Base-by-base conservation (phyloP, 2,113 vertebrate species). In the Nothoprocta perdicaria region DNA sequence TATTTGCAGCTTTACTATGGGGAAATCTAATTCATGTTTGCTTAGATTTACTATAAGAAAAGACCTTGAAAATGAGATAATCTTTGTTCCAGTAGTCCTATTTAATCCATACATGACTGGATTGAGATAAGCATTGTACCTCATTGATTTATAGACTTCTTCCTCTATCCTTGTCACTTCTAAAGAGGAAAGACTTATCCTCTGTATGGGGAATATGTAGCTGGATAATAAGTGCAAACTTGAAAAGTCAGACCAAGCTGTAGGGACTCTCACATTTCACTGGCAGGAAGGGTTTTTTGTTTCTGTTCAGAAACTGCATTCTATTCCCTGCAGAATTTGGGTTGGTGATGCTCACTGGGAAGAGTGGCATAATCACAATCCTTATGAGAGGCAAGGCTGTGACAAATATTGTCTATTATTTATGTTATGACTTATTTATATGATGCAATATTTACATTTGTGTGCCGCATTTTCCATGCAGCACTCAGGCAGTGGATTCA, bases 1-100 rank as follows among this genome's bases (percentile, higher is more conserved):
- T 76, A 27, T 58, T 85, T 95, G 40, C 45, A 88, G 45, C 40
- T 62, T 91, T 45, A 82, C 57, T 41, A 53, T 24, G 35, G 84
- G 82, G 65, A 95, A 94, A 95, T 95, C 60, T 90, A 83, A 76
- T 68, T 89, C 40, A 76, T 53, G 24, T 93, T 96, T 96, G 27
- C 78, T 91, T 90, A 95, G 63, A 90, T 93, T 93, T 91, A 77
- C 33, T 89, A 2, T 78, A 76, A 91, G 26, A 62, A 91, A 95
- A 83, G 33, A 63, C 76, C 82, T 94, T 91, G 58, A 91, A 89
- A 95, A 92, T 94, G 69, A 92, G 63, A 65, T 29, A 58, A 5
- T 65, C 43, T 92, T 93, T 92, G 41, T 91, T 95, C 29, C 33
- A 88, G 38, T 76, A 78, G 74, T 75, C 57, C 67, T 61, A 74